phyloP scores from a whole-genome alignment of 37 sponge, comb jelly and placozoan species.

The Tethya wilhelma region DNA sequence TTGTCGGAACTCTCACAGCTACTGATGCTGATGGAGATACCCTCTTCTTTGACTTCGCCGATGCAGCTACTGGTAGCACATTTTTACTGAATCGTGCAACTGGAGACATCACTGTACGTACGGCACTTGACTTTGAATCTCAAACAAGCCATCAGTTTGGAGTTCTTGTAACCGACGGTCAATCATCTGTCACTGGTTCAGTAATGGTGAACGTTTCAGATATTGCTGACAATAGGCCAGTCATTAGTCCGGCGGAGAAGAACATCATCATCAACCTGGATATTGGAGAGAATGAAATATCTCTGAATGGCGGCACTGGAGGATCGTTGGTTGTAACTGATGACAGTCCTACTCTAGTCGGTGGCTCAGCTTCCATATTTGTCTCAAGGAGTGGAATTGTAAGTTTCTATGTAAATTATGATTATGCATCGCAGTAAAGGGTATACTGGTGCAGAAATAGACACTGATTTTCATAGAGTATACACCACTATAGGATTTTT shows the following conservation, averaged over 20 bases:
- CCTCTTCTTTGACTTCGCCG: slow-evolving; percentile 30
- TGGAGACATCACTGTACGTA: slow-evolving; percentile 34
- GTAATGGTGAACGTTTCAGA: slow-evolving; percentile 49
- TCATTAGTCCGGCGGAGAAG: slow-evolving; percentile 24
- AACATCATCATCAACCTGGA: slow-evolving; percentile 40
- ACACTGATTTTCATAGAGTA: no score
- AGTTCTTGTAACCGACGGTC: slow-evolving; percentile 33
- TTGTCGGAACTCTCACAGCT: slow-evolving; percentile 37
- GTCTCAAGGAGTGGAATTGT: slow-evolving; percentile 16
- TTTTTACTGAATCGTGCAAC: slow-evolving; percentile 35
- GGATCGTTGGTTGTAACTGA: slow-evolving; percentile 21
- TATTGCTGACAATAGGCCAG: slow-evolving; percentile 67
- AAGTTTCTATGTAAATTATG: background rate
- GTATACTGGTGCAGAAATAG: background rate
- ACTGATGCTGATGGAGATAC: slow-evolving; percentile 29
- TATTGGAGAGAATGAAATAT: slow-evolving; percentile 7
- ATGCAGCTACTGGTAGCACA: background rate
- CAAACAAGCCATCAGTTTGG: background rate
- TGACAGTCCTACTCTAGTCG: slow-evolving; percentile 22
- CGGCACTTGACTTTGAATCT: slow-evolving; percentile 29
- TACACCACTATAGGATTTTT: no score
- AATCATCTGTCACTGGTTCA: slow-evolving; percentile 1
- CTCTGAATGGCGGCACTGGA: slow-evolving; percentile 30
- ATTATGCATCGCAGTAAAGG: no score
- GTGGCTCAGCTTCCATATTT: slow-evolving; percentile 2